Evolutionary conservation across 2,888 invertebrate species (phyloP).

Genomic region (Sinohyriopsis cumingii): DNA sequence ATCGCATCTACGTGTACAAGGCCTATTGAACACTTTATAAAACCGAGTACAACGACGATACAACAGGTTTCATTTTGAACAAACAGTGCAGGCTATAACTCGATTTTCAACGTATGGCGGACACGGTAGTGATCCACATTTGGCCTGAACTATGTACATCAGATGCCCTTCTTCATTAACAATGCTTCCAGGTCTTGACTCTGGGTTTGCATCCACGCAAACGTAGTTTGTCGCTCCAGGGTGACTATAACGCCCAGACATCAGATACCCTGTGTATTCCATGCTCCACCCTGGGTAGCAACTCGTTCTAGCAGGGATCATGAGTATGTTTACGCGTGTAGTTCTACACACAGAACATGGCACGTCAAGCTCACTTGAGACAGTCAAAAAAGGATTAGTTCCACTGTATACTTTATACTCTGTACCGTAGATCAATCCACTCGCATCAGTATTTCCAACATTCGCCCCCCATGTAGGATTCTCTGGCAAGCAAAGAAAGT

Average conservation of each 20-base stretch:
- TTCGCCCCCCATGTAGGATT: conserved; percentile 4
- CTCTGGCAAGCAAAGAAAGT: conserved; percentile 12
- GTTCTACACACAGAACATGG: conserved; percentile 12
- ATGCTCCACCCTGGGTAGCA: conserved; percentile 14
- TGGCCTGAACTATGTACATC: conserved; percentile 9
- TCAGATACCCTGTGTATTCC: conserved; percentile 15
- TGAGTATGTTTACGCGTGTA: not conserved
- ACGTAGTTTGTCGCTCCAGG: conserved; percentile 4
- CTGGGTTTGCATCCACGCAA: conserved; percentile 8
- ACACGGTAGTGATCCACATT: conserved; percentile 10
- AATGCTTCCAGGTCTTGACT: not conserved
- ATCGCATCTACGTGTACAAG: no score
- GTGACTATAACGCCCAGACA: conserved; percentile 1
- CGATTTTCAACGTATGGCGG: conserved; percentile 3
- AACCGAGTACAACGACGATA: no score
- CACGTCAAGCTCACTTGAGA: conserved; percentile 4
- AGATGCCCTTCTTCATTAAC: conserved; percentile 4
- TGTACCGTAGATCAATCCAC: conserved; percentile 4
- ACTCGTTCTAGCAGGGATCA: conserved; percentile 8
- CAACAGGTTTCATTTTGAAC: conserved; percentile 1
- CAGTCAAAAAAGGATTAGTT: no score
- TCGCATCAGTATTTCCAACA: not conserved
- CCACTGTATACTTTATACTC: conserved; percentile 4
- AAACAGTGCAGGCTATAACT: conserved; percentile 12
- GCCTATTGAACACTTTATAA: no score